Percentiles rank a stretch among this genome's conserved stretches.
Evolutionary conservation across 2,797 vertebrate species (phyloP).

Genomic region (Mormyrops attenuatus): DNA sequence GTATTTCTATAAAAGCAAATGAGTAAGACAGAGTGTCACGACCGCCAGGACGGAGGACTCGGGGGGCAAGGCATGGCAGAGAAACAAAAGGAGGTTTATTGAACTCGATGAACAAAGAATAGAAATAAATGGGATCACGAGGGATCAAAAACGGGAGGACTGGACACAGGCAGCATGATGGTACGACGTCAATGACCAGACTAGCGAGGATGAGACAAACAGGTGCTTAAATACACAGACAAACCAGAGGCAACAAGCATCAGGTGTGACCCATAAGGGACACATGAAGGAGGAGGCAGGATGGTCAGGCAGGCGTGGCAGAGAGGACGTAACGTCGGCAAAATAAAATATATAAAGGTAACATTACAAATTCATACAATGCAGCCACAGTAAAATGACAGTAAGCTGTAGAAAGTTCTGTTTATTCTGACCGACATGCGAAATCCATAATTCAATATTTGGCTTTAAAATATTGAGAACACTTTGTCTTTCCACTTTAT

Average conservation of each 20-base stretch:
- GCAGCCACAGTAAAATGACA: not conserved
- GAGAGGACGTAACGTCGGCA: not conserved
- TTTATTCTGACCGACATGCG: not conserved
- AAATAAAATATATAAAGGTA: not conserved
- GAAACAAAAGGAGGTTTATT: not conserved
- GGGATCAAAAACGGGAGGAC: not conserved
- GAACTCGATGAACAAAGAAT: not conserved
- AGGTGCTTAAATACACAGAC: not conserved
- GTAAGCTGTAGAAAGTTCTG: not conserved
- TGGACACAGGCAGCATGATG: not conserved
- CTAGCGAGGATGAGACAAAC: not conserved
- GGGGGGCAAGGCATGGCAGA: not conserved
- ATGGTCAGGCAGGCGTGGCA: not conserved
- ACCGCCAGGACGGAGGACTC: not conserved
- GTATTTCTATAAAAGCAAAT: not conserved
- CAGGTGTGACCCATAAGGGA: not conserved
- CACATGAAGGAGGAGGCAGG: not conserved
- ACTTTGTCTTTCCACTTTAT: not conserved
- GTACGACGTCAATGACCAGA: not conserved
- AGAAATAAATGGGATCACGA: not conserved
- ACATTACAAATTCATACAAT: not conserved
- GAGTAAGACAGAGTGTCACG: not conserved
- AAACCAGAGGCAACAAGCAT: not conserved
- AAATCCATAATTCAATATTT: not conserved
- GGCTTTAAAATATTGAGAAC: not conserved